Evolutionary conservation across 2,113 vertebrate species (phyloP), one percentile per base, ranked within the genome.

Genomic region (Otolemur garnettii): DNA sequence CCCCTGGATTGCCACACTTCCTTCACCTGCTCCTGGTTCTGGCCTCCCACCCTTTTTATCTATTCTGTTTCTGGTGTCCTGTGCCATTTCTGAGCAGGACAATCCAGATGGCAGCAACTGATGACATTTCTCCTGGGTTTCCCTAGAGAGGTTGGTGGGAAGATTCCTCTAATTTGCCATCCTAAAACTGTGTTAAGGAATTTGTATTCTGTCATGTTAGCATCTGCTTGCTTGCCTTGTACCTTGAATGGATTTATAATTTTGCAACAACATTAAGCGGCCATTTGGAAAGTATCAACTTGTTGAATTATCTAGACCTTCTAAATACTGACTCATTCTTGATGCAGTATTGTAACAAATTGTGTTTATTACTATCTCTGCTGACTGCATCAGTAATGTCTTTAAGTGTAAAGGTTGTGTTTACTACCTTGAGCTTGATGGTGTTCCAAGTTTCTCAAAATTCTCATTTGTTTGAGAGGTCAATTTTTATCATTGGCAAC

Each of bases 261-360:
- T 95, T 84, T 69, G n/a, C 26, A 90, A n/a, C 2, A 93, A 22
- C 55, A 90, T 60, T 68, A 17, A 35, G 0, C 64, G 13, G 17
- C 55, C 18, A 72, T 35, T 92, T 89, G 60, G 68, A 77, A 93
- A 82, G 71, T 81, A 57, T 3, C 24, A 28, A n/a, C 74, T 95
- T 33, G 28, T 35, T 68, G 72, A 55, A 83, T 55, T 87, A 55
- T 50, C 13, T 69, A 86, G 45, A 78, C 88, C 59, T 74, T 87
- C 26, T 74, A 79, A 74, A 69, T 69, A 50, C 50, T 35, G 78
- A 50, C n/a, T 77, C 2, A 59, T 64, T 89, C 4, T 71, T 81
- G 75, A 35, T 75, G 12, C 14, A 60, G 0, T 77, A n/a, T 85
- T 84, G 35, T 22, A 21, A 95, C 59, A 84, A 74, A 42, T 45